Percentiles rank a stretch among this genome's conserved stretches.
These are phyloP conservation scores for Pangasianodon gigas DNA, from an alignment of 2,113 vertebrate genomes.

Conservation along the genomic window DNA sequence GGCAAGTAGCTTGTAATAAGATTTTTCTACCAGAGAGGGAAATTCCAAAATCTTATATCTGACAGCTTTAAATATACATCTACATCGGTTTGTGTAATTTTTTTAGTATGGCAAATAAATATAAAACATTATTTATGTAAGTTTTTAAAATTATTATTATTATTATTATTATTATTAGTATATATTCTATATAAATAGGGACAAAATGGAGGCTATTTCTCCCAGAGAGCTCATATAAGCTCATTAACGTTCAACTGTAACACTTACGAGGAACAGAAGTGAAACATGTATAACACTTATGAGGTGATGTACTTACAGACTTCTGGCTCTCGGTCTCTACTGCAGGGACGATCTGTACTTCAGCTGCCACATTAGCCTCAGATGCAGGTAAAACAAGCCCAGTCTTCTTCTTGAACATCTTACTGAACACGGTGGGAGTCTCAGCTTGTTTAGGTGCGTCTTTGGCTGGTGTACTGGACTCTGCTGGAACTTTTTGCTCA, in stretches of 20 bases:
- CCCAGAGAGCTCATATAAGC: too few relatives aligned
- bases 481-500: conserved; percentile 54
- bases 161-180: too few relatives aligned
- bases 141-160: too few relatives aligned
- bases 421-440: conserved; percentile 72
- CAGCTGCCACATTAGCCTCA: not conserved
- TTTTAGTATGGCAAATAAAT: not conserved
- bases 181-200: too few relatives aligned
- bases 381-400: conserved; percentile 38
- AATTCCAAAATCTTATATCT: not conserved
- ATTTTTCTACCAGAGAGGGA: not conserved
- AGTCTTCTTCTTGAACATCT: conserved; percentile 75
- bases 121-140: not conserved
- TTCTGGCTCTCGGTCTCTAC: conserved; percentile 16
- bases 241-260: too few relatives aligned
- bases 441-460: conserved; percentile 32
- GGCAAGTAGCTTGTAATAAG: not conserved
- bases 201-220: too few relatives aligned
- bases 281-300: not conserved
- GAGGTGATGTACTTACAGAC: conserved; percentile 57
- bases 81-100: not conserved
- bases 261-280: too few relatives aligned
- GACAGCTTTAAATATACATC: not conserved
- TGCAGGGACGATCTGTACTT: not conserved
- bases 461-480: conserved; percentile 25